phyloP scores from a whole-genome alignment of 1,140 invertebrate genomes.

The Mesaphorura yosii region DNA sequence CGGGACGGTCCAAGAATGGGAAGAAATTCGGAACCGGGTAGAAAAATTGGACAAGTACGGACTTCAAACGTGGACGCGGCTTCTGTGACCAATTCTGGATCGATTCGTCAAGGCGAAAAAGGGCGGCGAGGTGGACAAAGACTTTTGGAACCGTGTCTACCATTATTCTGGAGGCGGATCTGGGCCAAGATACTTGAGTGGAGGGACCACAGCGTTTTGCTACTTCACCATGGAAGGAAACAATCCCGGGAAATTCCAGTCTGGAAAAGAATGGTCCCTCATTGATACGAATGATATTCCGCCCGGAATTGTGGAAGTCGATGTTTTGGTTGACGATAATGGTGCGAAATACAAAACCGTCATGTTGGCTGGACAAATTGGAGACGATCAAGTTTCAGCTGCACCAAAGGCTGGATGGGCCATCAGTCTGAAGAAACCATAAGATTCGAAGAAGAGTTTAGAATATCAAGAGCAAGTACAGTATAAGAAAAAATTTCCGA shows the following conservation, averaged over 20 bases:
- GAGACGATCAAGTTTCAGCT: background rate
- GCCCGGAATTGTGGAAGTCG: slow-evolving; percentile 2
- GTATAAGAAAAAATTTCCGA: no score
- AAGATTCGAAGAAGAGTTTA: no score
- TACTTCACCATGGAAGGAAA: slow-evolving; percentile 8
- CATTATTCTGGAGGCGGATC: slow-evolving; percentile 4
- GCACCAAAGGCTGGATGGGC: slow-evolving; percentile 3
- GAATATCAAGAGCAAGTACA: no score
- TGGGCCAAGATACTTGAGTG: background rate
- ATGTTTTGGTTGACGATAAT: slow-evolving; percentile 2
- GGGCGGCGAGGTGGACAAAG: slow-evolving; percentile 14
- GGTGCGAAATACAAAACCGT: background rate
- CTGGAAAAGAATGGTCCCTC: background rate
- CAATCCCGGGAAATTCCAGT: background rate
- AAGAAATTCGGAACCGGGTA: slow-evolving; percentile 11
- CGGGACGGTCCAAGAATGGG: slow-evolving; percentile 15
- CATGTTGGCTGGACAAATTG: slow-evolving; percentile 8
- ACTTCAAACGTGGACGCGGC: slow-evolving; percentile 4
- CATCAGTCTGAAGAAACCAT: background rate
- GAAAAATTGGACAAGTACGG: slow-evolving; percentile 12
- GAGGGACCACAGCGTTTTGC: slow-evolving; percentile 17
- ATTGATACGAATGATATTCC: background rate
- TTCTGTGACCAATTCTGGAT: slow-evolving; percentile 15
- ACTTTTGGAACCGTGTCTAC: slow-evolving; percentile 20
- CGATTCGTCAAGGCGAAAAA: slow-evolving; percentile 16